A percentile compares a stretch with the other conserved stretches of the same genome.
Conservation (phyloP, 2,797 vertebrate genomes). For the Phoxinus dragarum region DNA sequence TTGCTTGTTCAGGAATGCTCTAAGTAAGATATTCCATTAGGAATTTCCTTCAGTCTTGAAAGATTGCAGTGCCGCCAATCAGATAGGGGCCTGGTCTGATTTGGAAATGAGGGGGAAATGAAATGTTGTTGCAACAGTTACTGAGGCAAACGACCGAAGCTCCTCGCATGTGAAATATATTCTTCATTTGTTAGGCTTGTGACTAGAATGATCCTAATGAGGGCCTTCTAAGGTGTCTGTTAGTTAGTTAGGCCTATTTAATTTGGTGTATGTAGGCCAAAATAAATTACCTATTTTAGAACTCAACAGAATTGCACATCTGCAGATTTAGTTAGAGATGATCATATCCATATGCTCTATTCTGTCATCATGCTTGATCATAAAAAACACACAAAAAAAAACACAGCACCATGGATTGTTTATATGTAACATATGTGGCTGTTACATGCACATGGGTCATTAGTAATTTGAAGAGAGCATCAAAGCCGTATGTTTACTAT, state of each 20-base stretch:
- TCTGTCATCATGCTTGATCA: constrained; percentile 7
- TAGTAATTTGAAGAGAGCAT: background rate
- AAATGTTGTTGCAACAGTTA: background rate
- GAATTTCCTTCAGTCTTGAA: constrained; percentile 19
- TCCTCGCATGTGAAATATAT: background rate
- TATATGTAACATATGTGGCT: constrained; percentile 20
- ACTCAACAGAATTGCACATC: background rate
- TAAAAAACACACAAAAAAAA: background rate
- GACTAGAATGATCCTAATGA: background rate
- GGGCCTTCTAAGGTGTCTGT: background rate
- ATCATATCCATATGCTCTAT: background rate
- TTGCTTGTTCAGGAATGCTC: background rate
- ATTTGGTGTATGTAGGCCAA: background rate
- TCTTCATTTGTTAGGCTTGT: background rate
- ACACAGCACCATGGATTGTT: background rate
- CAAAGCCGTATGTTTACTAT: background rate
- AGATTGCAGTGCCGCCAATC: background rate
- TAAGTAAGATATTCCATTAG: background rate
- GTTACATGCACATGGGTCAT: background rate
- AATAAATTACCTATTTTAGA: background rate
- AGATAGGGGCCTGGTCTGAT: background rate
- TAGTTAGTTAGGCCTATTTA: background rate
- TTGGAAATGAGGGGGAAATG: constrained; percentile 31
- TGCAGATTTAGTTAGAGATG: background rate
- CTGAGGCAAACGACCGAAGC: background rate